Evolutionary conservation across 2,113 vertebrate genomes (phyloP), one percentile per base, ranked within the genome.

Genomic region (Serinus canaria): DNA sequence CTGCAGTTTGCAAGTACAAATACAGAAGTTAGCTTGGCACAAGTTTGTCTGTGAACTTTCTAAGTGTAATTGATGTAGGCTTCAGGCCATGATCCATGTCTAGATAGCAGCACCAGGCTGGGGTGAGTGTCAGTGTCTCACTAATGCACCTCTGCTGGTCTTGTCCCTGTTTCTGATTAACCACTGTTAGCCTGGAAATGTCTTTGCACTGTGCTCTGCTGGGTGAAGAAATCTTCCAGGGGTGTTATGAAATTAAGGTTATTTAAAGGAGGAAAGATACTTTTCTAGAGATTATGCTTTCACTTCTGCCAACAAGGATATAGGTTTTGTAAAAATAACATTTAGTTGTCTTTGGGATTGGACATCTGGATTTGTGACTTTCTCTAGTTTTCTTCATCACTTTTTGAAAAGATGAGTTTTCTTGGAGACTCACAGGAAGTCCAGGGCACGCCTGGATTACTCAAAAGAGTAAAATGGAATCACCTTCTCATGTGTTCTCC

Each of bases 51-150:
- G 43, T n/a, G 80, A 89, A 43, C 18, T 27, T 11, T 10, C 3
- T 62, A 1, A 0, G 0, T 70, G 50, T 25, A 89, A 44, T 11
- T 1, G 3, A 18, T 43, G 15, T 12, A 30, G 25, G 69, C 37
- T 58, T 80, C 39, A 56, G 49, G 31, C 5, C 14, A 63, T 33
- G 35, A 81, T 35, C 27, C 10, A 3, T 7, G 59, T 66, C n/a
- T 20, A 30, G 31, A 12, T 6, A 74, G 76, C 47, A 91, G 46
- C 31, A 79, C 7, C 44, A 62, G 75, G 4, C 9, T 84, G 62
- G 64, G 56, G 24, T 73, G 43, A 72, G 73, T 5, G 17, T 52
- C 52, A 39, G 18, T 13, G 60, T 44, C 59, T 35, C 1, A 0
- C 23, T 63, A 55, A 33, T n/a, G 63, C 30, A 73, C 28, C 53